phyloP scores from a whole-genome alignment of 2,797 vertebrate genomes.

The Ctenopoma multispine region DNA sequence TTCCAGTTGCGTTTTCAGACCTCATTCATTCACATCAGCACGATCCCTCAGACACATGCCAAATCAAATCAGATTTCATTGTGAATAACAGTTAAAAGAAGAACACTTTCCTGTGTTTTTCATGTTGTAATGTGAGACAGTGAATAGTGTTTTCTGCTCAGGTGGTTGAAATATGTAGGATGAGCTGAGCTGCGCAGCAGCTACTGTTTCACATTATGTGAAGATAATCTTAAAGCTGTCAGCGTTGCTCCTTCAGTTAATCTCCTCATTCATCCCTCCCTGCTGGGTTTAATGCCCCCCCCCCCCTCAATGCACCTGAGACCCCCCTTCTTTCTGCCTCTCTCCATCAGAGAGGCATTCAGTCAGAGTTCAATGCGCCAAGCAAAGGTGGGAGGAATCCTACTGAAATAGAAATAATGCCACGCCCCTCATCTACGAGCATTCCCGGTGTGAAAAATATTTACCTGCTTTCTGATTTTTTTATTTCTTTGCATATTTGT shows the following conservation, averaged over 20 bases:
- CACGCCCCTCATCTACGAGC: conserved; percentile 36
- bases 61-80: conserved; percentile 16
- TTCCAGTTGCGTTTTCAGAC: background rate
- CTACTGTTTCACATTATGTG: conserved; percentile 10
- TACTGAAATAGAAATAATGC: conserved; percentile 52
- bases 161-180: background rate
- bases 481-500: no score
- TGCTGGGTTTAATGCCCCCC: conserved; percentile 69
- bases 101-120: background rate
- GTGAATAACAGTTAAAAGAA: background rate
- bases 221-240: conserved; percentile 61
- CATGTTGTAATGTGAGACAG: background rate
- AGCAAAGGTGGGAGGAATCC: conserved; percentile 55
- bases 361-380: conserved; percentile 48
- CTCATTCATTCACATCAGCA: conserved; percentile 16
- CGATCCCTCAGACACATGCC: conserved; percentile 13
- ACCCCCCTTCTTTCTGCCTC: conserved; percentile 28
- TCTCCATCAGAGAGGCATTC: conserved; percentile 48
- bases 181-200: conserved; percentile 23
- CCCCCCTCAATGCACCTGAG: conserved; percentile 66
- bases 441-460: conserved; percentile 29
- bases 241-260: conserved; percentile 67
- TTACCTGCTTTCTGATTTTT: no score
- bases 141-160: background rate
- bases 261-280: conserved; percentile 68